These are phyloP conservation scores for Harpalus rufipes DNA, from an alignment of 2,888 invertebrate genomes.

Conservation along the genomic window DNA sequence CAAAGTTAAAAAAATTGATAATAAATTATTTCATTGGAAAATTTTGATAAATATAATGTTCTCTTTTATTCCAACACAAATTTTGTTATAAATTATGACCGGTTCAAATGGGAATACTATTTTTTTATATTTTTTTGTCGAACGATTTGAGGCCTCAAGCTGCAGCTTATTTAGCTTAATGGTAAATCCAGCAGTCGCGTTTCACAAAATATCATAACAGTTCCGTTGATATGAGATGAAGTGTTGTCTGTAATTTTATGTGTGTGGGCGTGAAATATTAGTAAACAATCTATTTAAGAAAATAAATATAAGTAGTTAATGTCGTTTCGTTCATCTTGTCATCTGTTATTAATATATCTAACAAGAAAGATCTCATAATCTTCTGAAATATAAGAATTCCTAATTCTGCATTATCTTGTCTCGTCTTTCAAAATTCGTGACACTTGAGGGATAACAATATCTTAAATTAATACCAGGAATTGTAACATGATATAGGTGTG, in stretches of 20 bases:
- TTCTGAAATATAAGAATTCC: background rate
- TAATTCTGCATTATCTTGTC: background rate
- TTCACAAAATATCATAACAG: too few relatives aligned
- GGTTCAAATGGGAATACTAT: too few relatives aligned
- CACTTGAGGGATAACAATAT: conserved; percentile 8
- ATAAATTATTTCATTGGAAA: too few relatives aligned
- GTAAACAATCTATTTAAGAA: background rate
- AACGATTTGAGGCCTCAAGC: too few relatives aligned
- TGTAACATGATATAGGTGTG: background rate
- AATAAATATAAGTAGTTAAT: background rate
- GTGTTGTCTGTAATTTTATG: background rate
- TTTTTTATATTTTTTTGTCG: too few relatives aligned
- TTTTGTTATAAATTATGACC: too few relatives aligned
- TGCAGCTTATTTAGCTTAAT: too few relatives aligned
- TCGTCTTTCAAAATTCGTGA: conserved; percentile 21
- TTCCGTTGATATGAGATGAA: background rate
- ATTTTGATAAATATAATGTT: too few relatives aligned
- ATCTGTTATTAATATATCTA: background rate
- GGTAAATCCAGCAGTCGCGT: too few relatives aligned
- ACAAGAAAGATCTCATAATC: background rate
- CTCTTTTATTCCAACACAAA: too few relatives aligned
- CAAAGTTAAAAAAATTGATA: too few relatives aligned
- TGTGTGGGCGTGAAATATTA: background rate
- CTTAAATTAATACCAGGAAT: background rate
- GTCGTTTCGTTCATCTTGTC: background rate